These are phyloP conservation scores for Anseranas semipalmata DNA, from an alignment of 2,113 vertebrate genomes.

Conservation along the genomic window DNA sequence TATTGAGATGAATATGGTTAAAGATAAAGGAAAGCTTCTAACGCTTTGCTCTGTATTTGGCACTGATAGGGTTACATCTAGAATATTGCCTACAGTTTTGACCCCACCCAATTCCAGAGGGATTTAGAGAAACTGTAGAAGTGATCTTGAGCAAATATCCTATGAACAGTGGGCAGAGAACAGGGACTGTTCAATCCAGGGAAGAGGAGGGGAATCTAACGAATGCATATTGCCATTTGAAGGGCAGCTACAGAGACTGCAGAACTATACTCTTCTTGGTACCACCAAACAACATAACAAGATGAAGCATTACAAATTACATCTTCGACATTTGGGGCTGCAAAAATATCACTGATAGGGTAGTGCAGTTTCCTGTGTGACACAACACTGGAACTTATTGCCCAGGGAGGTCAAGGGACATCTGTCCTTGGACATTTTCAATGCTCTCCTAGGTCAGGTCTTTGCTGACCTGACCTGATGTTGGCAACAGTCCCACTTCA, in stretches of 20 bases:
- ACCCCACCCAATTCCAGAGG: not conserved
- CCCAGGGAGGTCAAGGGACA: not conserved
- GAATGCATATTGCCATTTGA: not conserved
- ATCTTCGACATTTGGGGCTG: not conserved
- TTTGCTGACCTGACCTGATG: not conserved
- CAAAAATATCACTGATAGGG: not conserved
- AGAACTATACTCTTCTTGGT: too few species aligned
- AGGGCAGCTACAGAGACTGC: too few species aligned
- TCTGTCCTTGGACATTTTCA: not conserved
- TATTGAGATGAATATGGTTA: not conserved
- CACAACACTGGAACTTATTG: not conserved
- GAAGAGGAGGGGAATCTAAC: not conserved
- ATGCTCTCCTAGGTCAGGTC: not conserved
- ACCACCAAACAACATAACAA: not conserved
- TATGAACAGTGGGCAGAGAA: not conserved
- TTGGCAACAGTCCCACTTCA: not conserved
- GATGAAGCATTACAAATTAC: not conserved
- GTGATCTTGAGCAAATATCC: not conserved
- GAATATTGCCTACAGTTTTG: not conserved
- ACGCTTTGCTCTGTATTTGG: not conserved
- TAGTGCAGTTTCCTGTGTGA: not conserved
- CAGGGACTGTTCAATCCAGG: not conserved
- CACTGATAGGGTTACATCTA: not conserved
- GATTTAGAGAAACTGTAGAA: not conserved
- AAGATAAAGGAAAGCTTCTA: not conserved